phyloP scores from a whole-genome alignment of 2,888 invertebrate species.

The Stenotaenia linearis region DNA sequence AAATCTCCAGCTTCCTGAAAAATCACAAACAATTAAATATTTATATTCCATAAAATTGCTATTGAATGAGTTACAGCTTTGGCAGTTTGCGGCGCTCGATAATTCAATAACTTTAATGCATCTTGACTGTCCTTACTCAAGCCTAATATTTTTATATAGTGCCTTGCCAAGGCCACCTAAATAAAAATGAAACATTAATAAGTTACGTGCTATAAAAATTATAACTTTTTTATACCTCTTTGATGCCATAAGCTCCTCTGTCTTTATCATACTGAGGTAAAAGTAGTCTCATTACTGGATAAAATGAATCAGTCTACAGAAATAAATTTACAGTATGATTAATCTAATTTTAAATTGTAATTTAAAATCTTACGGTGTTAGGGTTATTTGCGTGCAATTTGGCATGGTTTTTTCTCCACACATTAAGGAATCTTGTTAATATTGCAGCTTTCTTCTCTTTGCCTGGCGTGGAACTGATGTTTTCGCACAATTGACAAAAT shows the following conservation, averaged over 20 bases:
- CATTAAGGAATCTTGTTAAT: constrained; percentile 46
- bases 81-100: constrained; percentile 52
- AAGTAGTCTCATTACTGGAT: constrained; percentile 69
- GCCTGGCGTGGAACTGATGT: constrained; percentile 51
- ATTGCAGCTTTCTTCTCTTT: constrained; percentile 47
- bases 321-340: constrained; percentile 38
- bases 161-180: constrained; percentile 59
- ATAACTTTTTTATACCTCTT: constrained; percentile 2
- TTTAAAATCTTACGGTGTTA: constrained; percentile 35
- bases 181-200: constrained; percentile 37
- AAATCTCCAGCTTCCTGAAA: constrained; percentile 61
- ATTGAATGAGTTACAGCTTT: constrained; percentile 43
- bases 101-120: constrained; percentile 55
- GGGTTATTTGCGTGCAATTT: constrained; percentile 43
- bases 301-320: constrained; percentile 55
- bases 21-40: constrained; percentile 2
- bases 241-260: constrained; percentile 67
- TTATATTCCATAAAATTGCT: not conserved
- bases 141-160: constrained; percentile 67
- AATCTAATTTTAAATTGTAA: not conserved
- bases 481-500: constrained; percentile 55
- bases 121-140: constrained; percentile 61
- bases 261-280: constrained; percentile 73
- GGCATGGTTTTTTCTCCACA: constrained; percentile 47
- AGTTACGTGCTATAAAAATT: not conserved